Evolutionary conservation across 2,113 vertebrate genomes (phyloP).

Genomic region (Gasterosteus nipponicus): DNA sequence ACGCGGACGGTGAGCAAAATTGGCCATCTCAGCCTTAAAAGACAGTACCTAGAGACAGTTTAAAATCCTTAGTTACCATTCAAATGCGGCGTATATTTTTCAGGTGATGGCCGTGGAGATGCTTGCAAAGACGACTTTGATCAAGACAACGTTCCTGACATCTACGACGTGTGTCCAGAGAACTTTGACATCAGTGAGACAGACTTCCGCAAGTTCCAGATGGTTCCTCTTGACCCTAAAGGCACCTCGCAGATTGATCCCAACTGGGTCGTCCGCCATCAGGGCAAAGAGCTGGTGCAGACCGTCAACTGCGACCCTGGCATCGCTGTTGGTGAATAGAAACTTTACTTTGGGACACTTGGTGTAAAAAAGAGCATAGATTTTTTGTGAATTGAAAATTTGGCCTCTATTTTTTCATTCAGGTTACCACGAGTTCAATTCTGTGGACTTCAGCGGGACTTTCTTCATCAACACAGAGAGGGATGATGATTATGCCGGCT

Average conservation of each 20-base stretch:
- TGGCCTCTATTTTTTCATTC: slow-evolving; percentile 28
- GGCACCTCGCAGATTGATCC: slow-evolving; percentile 99
- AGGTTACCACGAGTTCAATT: slow-evolving; percentile 98
- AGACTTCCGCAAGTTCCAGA: slow-evolving; percentile 97
- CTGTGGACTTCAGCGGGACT: slow-evolving; percentile 99
- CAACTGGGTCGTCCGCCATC: slow-evolving; percentile 98
- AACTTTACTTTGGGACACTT: background rate
- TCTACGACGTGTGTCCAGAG: slow-evolving; percentile 97
- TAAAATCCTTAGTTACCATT: background rate
- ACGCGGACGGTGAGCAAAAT: slow-evolving; percentile 89
- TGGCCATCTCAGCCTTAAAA: background rate
- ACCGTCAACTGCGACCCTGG: slow-evolving; percentile 99
- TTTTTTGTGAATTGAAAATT: background rate
- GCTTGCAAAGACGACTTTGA: slow-evolving; percentile 98
- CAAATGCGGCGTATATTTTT: background rate
- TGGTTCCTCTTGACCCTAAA: slow-evolving; percentile 98
- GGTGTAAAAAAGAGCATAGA: background rate
- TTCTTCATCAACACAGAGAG: slow-evolving; percentile 99
- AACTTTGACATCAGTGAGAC: slow-evolving; percentile 96
- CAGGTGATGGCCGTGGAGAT: slow-evolving; percentile 96
- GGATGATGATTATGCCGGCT: slow-evolving; percentile 97
- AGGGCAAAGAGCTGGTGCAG: slow-evolving; percentile 98
- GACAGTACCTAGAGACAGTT: background rate
- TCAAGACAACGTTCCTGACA: slow-evolving; percentile 92
- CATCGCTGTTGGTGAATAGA: slow-evolving; percentile 90